Percentiles rank a stretch among this genome's conserved stretches.
Evolutionary conservation across 35 echinoderm and acorn worm species (phyloP).

Genomic region (Ophiothrix spiculata): DNA sequence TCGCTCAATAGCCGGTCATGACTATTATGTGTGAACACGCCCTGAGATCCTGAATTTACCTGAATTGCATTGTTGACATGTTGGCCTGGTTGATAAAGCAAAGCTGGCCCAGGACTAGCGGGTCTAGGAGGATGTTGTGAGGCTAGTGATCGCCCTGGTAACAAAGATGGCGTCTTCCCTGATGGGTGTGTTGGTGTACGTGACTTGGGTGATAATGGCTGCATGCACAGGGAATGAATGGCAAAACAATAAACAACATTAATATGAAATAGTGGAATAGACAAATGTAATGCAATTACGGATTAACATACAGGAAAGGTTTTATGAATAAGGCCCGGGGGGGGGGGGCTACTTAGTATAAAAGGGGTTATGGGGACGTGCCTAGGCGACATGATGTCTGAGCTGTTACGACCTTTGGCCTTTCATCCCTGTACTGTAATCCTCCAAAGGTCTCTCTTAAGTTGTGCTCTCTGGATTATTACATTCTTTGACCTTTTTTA

Average conservation of each 20-base stretch:
- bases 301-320: no score
- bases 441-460: not conserved
- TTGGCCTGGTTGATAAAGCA: not conserved
- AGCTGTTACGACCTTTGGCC: not conserved
- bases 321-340: no score
- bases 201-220: not conserved
- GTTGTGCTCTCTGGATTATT: constrained; percentile 8
- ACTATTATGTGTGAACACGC: no score
- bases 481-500: constrained; percentile 47
- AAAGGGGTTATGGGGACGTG: no score
- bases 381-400: not conserved
- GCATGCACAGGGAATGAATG: not conserved
- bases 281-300: not conserved
- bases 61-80: not conserved
- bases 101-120: not conserved
- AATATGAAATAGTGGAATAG: not conserved
- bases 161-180: not conserved
- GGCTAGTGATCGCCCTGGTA: not conserved
- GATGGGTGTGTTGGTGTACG: not conserved
- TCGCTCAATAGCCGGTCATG: no score
- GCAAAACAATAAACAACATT: not conserved
- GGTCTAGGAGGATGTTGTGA: not conserved
- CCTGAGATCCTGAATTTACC: no score
- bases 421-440: not conserved
- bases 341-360: no score